Conservation (phyloP, 2,888 invertebrate genomes). For the Coecobrya sp. region DNA sequence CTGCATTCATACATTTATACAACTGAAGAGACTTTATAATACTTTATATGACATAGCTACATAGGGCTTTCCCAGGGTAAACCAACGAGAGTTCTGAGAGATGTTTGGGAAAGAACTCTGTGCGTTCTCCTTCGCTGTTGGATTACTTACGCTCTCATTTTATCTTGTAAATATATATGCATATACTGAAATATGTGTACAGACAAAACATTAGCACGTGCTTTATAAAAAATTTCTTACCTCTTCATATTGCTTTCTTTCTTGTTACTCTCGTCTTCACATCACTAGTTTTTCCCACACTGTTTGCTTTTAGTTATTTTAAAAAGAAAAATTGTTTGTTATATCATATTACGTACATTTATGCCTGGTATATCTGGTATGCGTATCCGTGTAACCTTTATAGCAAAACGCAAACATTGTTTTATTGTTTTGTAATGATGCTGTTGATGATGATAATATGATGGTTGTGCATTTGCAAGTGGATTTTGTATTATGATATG, state of each 20-base stretch:
- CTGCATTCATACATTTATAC: slow-evolving; percentile 7
- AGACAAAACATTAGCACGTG: slow-evolving; percentile 85
- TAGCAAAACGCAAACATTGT: slow-evolving; percentile 34
- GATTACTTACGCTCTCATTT: neutral
- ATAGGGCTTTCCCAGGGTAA: neutral
- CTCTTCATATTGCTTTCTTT: slow-evolving; percentile 62
- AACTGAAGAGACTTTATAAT: neutral
- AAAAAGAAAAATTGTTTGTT: slow-evolving; percentile 33
- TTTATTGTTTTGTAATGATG: slow-evolving; percentile 27
- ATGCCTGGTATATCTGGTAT: neutral
- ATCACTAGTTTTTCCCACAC: slow-evolving; percentile 46
- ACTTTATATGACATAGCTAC: neutral
- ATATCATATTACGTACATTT: too few relatives aligned
- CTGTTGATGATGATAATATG: neutral
- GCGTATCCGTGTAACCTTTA: neutral
- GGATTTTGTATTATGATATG: neutral
- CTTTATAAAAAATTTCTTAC: slow-evolving; percentile 72
- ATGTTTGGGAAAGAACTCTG: too few relatives aligned
- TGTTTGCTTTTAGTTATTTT: slow-evolving; percentile 49
- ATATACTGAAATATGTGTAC: too few relatives aligned
- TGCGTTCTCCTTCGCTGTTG: neutral
- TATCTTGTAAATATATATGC: neutral
- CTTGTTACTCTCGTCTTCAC: slow-evolving; percentile 15
- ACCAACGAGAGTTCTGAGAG: neutral
- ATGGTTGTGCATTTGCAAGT: neutral